Evolutionary conservation across 2,113 vertebrate genomes (phyloP).

Genomic region (Epinephelus fuscoguttatus): DNA sequence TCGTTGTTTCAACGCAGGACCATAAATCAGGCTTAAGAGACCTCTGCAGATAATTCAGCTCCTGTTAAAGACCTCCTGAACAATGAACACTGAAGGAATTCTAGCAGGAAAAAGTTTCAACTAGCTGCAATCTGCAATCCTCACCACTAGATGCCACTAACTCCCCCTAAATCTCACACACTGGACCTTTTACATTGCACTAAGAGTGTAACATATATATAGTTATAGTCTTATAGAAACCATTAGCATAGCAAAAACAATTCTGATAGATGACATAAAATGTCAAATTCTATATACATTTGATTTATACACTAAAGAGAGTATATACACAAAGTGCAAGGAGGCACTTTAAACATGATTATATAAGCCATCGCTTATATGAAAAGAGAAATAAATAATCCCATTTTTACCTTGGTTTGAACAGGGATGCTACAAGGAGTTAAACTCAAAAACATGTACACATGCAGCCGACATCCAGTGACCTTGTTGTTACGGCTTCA

Average conservation of each 20-base stretch:
- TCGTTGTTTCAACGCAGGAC: too few species aligned
- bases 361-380: conserved; percentile 66
- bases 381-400: conserved; percentile 52
- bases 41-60: too few species aligned
- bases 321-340: conserved; percentile 86
- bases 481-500: conserved; percentile 57
- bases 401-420: conserved; percentile 34
- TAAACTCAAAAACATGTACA: conserved; percentile 38
- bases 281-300: conserved; percentile 61
- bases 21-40: too few species aligned
- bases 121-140: too few species aligned
- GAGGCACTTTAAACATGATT: conserved; percentile 85
- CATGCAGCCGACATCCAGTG: conserved; percentile 34
- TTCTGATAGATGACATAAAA: conserved; percentile 54
- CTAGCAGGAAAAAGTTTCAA: too few species aligned
- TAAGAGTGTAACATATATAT: conserved; percentile 50
- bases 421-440: conserved; percentile 20
- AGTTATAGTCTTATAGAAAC: conserved; percentile 55
- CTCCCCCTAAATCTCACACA: too few species aligned
- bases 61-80: too few species aligned
- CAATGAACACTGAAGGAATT: too few species aligned
- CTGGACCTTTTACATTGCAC: conserved; percentile 3
- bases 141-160: too few species aligned
- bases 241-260: conserved; percentile 67
- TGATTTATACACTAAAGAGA: conserved; percentile 65